Evolutionary conservation across 2,797 vertebrate species (phyloP).

Genomic region (Avahi laniger): DNA sequence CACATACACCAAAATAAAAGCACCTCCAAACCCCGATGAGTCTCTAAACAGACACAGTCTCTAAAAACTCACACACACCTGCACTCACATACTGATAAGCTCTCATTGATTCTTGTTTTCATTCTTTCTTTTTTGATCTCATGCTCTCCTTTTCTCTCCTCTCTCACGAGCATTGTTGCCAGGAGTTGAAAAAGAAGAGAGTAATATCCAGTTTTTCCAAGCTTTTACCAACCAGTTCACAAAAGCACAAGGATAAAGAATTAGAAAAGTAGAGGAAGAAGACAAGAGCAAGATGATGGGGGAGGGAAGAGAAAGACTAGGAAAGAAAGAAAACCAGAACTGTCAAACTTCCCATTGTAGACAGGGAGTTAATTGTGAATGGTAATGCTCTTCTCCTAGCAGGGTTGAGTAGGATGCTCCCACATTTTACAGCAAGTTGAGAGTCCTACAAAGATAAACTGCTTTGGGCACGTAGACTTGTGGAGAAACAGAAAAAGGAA

Average conservation of each 20-base stretch:
- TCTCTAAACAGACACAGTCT: background rate
- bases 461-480: background rate
- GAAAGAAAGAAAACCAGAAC: background rate
- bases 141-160: background rate
- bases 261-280: background rate
- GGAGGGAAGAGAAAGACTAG: background rate
- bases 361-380: background rate
- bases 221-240: background rate
- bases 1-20: background rate
- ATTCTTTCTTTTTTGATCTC: background rate
- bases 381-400: background rate
- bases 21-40: background rate
- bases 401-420: background rate
- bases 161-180: background rate
- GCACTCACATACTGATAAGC: background rate
- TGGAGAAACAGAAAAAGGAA: background rate
- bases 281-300: background rate
- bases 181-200: background rate
- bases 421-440: background rate
- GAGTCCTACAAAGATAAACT: background rate
- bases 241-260: background rate
- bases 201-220: background rate
- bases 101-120: background rate
- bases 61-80: background rate
- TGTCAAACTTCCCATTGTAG: background rate